Base-by-base conservation (phyloP, 2,797 vertebrate genomes). In the Lutjanus argentimaculatus region DNA sequence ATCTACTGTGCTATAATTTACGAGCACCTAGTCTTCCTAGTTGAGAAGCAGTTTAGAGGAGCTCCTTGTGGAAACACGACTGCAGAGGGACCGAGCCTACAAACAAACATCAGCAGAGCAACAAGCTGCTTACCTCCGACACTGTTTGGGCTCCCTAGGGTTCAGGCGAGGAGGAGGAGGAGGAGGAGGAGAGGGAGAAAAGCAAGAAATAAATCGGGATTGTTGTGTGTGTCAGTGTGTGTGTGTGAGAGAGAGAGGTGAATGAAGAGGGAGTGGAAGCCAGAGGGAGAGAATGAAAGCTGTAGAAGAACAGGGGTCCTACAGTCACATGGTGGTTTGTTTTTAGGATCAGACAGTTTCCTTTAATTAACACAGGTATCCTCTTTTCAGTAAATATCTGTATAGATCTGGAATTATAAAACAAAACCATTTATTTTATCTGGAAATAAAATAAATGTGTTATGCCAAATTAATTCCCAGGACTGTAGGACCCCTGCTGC, bases 111-210 rank as follows among this genome's bases (percentile, higher is more conserved):
- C 16, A 85, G 75, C 70, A 56, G 68, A 72, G 73, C 36, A 16
- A 73, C 19, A 19, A 71, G 74, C 86, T 30, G 69, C 94, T 95
- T 94, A 96, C 94, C 94, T 95, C 94, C 0, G 94, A 93, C 91
- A 95, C 92, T n/a, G 94, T 94, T 77, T 94, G 94, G 84, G 89
- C 91, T 82, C 82, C 93, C 94, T 95, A 67, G n/a, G 82, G 89
- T 72, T 86, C 85, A 88, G 91, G 59, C 11, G 62, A 48, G 25
- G 71, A 51, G 55, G 21, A 52, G 2, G 15, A 16, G 8, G 30
- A 36, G 30, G 30, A 36, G 51, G 42, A 61, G 83, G 53, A 64
- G 82, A 22, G 74, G 80, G 83, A 91, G 75, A 91, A 36, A 88
- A 90, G 88, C 82, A 2, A 89, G 70, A 90, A 30, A 91, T 86